These are phyloP conservation scores for Drosophila mimica DNA, from an alignment of 2,888 invertebrate genomes.

Conservation along the genomic window DNA sequence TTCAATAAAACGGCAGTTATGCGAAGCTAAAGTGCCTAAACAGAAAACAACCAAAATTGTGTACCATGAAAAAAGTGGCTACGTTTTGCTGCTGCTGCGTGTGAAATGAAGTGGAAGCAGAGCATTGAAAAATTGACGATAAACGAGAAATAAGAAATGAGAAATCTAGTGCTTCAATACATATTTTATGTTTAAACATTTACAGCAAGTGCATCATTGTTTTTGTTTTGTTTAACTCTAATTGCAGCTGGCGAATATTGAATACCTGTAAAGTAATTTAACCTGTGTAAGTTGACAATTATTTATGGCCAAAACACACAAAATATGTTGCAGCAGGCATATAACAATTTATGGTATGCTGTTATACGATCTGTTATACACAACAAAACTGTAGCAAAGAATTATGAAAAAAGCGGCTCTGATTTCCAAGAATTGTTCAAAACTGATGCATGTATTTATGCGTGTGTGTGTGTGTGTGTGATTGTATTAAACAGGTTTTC, in stretches of 20 bases:
- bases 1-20: background rate
- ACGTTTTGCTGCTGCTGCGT: slow-evolving; percentile 56
- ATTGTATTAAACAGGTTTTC: slow-evolving; percentile 56
- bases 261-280: slow-evolving; percentile 31
- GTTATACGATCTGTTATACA: slow-evolving; percentile 60
- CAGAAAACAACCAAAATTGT: slow-evolving; percentile 29
- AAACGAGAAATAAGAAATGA: slow-evolving; percentile 40
- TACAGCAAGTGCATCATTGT: slow-evolving; percentile 44
- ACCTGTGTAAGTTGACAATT: slow-evolving; percentile 52
- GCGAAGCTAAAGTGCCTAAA: slow-evolving; percentile 9
- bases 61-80: slow-evolving; percentile 59
- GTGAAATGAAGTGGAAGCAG: slow-evolving; percentile 44
- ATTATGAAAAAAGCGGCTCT: slow-evolving; percentile 48
- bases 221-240: slow-evolving; percentile 39
- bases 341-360: slow-evolving; percentile 33
- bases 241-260: slow-evolving; percentile 46
- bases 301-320: slow-evolving; percentile 40
- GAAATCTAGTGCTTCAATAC: slow-evolving; percentile 40
- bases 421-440: slow-evolving; percentile 60
- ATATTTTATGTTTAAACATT: slow-evolving; percentile 20
- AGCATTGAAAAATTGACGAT: slow-evolving; percentile 51
- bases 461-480: slow-evolving; percentile 17
- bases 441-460: slow-evolving; percentile 7
- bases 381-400: slow-evolving; percentile 62
- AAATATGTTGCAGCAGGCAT: slow-evolving; percentile 30